These are phyloP conservation scores for Hydrozoanthus gracilis DNA, from an alignment of 92 coral and sea anemone genomes.

Conservation along the genomic window DNA sequence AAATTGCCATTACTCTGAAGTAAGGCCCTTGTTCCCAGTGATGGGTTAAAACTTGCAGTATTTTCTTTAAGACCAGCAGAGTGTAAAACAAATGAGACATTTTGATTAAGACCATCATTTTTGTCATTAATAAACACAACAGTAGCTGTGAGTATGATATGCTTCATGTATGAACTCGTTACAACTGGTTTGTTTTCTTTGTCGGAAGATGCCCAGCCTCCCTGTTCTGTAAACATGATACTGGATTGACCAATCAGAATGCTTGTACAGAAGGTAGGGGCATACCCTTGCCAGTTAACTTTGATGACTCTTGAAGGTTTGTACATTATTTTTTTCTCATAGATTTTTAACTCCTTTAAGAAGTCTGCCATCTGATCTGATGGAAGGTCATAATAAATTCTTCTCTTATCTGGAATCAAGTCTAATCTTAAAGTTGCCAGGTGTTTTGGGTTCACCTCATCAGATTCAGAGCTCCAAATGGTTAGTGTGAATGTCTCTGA, in stretches of 20 bases:
- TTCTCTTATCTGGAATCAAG: conserved; percentile 62
- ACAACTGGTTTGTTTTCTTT: conserved; percentile 31
- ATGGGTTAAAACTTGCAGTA: background rate
- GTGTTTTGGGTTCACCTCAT: conserved; percentile 68
- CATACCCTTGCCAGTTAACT: conserved; percentile 43
- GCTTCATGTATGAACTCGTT: background rate
- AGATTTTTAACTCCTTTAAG: conserved; percentile 36
- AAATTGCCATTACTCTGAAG: conserved; percentile 38
- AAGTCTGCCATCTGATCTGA: conserved; percentile 58
- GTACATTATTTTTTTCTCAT: background rate
- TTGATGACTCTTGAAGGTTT: background rate
- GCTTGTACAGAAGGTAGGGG: conserved; percentile 54
- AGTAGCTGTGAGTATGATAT: conserved; percentile 17
- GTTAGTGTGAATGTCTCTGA: conserved; percentile 79
- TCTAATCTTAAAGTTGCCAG: conserved; percentile 57
- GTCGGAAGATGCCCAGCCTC: conserved; percentile 70
- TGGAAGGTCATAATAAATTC: conserved; percentile 88
- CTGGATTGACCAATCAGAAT: conserved; percentile 72
- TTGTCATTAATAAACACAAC: conserved; percentile 27
- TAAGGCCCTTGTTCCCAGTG: conserved; percentile 2
- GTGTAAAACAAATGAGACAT: conserved; percentile 17
- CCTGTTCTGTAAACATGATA: conserved; percentile 73
- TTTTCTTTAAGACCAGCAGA: background rate
- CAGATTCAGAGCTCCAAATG: conserved; percentile 77
- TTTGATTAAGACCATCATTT: background rate